Evolutionary conservation across 37 sponge, comb jelly and placozoan genomes (phyloP), one percentile per base, ranked within the genome.

Genomic region (Ianthella basta): DNA sequence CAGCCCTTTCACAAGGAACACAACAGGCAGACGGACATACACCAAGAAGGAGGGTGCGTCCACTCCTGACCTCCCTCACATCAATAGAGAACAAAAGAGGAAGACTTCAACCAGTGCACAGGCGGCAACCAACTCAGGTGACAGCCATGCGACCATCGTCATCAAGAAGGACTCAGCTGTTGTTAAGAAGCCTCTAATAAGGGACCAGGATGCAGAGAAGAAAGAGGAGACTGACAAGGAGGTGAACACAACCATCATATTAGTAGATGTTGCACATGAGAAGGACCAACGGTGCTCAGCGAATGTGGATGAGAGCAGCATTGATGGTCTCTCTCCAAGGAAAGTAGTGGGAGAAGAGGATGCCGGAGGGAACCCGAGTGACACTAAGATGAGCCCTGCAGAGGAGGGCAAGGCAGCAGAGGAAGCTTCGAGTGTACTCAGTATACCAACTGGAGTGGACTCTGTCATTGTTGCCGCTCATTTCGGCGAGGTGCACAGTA

Each of bases 1-100:
- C 25, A 41, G 78, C 21, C 78, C 78, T 2, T 75, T 75, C 40
- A n/a, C 37, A 24, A 75, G 78, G 54, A 75, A 75, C 78, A 75
- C 78, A 25, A 10, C 78, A 75, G 38, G 40, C 23, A 75, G 78
- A 41, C 78, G 78, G 20, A 75, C 78, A 8, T 75, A 40, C 78
- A 75, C 78, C 21, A 75, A 75, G 53, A 75, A 75, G 54, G 53
- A 36, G 0, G 54, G 78, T 75, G 21, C 78, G 1, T 75, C 78
- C 54, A 23, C 50, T 10, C 50, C 50, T 3, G 50, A 44, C 8
- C 50, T 44, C 50, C 50, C 50, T 44, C 8, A 8, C 50, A 44
- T 44, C 50, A 44, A 8, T 44, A 8, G 6, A 44, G 50, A 44
- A 44, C 50, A 44, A 44, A 44, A 44, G 6, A 44, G 8, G 50